Conservation (phyloP, 2,797 vertebrate species). For the Sebastiscus albofasciatus region DNA sequence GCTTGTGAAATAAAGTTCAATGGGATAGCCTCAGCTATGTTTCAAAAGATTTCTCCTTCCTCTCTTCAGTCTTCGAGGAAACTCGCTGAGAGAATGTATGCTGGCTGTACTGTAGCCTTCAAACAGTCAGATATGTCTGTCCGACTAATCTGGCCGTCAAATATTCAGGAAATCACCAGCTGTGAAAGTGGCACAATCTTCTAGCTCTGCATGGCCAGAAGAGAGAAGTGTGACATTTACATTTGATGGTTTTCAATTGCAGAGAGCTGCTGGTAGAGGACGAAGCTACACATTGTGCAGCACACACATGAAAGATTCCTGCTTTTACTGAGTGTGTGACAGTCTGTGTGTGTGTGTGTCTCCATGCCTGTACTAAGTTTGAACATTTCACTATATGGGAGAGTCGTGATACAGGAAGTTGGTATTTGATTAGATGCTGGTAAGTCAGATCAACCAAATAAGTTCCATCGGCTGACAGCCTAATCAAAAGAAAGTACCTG, state of each 20-base stretch:
- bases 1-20: neutral
- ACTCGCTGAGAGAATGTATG: neutral
- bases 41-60: neutral
- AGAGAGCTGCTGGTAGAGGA: neutral
- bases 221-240: slow-evolving; percentile 47
- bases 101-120: neutral
- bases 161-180: slow-evolving; percentile 31
- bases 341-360: neutral
- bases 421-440: neutral
- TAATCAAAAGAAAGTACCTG: neutral
- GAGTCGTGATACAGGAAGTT: neutral
- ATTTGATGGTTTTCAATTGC: slow-evolving; percentile 35
- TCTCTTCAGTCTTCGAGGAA: neutral
- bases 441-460: neutral
- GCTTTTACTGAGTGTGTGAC: neutral
- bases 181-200: slow-evolving; percentile 27
- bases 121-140: slow-evolving; percentile 7
- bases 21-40: neutral
- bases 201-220: neutral
- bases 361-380: neutral
- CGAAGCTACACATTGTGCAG: neutral
- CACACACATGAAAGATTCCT: neutral
- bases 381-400: neutral
- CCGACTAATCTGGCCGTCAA: slow-evolving; percentile 30
- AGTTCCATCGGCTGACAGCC: neutral